A percentile compares a stretch with the other conserved stretches of the same genome.
phyloP scores from a whole-genome alignment of 2,888 invertebrate genomes.

The Metopia argyrocephala region DNA sequence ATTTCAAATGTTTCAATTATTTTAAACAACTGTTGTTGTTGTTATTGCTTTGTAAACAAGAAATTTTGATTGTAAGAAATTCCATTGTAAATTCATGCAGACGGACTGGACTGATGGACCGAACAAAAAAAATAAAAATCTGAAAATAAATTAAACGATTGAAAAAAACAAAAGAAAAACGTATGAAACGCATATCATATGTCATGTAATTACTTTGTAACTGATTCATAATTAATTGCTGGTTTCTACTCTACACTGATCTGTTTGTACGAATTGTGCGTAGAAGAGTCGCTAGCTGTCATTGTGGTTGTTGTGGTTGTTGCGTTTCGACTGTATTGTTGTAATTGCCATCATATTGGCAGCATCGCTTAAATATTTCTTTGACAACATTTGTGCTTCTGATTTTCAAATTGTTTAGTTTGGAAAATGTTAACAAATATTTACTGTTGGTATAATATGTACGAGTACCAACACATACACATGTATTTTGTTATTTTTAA shows the following conservation, averaged over 20 bases:
- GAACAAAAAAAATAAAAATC: not conserved
- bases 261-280: not conserved
- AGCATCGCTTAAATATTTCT: conserved; percentile 13
- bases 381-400: not conserved
- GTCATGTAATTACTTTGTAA: conserved; percentile 67
- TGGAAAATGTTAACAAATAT: conserved; percentile 57
- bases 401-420: conserved; percentile 58
- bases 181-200: conserved; percentile 63
- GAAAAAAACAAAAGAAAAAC: conserved; percentile 6
- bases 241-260: not conserved
- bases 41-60: not conserved
- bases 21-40: not conserved
- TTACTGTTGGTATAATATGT: conserved; percentile 31
- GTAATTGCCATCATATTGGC: not conserved
- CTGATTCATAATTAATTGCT: conserved; percentile 67
- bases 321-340: no score
- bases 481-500: not conserved
- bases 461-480: no score
- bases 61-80: conserved; percentile 17
- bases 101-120: conserved; percentile 29
- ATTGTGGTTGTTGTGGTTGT: not conserved
- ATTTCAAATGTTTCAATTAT: not conserved
- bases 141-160: conserved; percentile 3
- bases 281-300: not conserved
- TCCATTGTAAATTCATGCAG: conserved; percentile 3